Conservation (phyloP, 2,888 invertebrate species). For the Rotaria sp. region DNA sequence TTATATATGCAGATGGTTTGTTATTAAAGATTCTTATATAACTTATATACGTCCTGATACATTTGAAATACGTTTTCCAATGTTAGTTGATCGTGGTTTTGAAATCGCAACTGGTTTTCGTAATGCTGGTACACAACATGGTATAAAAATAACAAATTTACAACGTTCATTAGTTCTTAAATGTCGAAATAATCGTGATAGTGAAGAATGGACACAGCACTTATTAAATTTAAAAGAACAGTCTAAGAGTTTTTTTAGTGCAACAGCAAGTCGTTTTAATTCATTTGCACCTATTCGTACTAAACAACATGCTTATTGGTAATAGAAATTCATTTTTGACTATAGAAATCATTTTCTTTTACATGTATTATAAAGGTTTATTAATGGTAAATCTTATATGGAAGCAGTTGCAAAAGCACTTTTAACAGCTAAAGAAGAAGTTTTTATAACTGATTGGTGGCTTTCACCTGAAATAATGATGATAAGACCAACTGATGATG, state of each 20-base stretch:
- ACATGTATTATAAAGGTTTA: conserved; percentile 48
- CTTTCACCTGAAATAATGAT: conserved; percentile 87
- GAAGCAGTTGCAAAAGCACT: conserved; percentile 79
- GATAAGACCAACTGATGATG: conserved; percentile 74
- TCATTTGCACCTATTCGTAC: conserved; percentile 35
- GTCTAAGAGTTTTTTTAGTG: background rate
- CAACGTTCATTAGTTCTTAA: conserved; percentile 35
- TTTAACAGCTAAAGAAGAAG: conserved; percentile 83
- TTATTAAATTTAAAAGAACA: conserved; percentile 28
- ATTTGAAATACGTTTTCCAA: conserved; percentile 32
- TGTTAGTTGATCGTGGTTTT: conserved; percentile 38
- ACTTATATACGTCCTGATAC: conserved; percentile 33
- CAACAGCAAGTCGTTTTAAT: conserved; percentile 28
- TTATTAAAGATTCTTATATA: conserved; percentile 38
- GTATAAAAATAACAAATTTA: conserved; percentile 38
- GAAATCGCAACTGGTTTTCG: conserved; percentile 24
- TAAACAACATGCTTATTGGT: conserved; percentile 37
- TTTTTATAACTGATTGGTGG: conserved; percentile 97
- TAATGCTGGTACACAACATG: conserved; percentile 31
- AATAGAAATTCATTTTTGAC: background rate
- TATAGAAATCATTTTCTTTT: too few species aligned
- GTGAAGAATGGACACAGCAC: conserved; percentile 30
- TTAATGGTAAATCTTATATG: conserved; percentile 80
- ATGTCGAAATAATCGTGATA: conserved; percentile 32
- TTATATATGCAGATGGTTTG: conserved; percentile 26